Conservation (phyloP, 2,797 vertebrate species). For the Anisognathus igniventris region DNA sequence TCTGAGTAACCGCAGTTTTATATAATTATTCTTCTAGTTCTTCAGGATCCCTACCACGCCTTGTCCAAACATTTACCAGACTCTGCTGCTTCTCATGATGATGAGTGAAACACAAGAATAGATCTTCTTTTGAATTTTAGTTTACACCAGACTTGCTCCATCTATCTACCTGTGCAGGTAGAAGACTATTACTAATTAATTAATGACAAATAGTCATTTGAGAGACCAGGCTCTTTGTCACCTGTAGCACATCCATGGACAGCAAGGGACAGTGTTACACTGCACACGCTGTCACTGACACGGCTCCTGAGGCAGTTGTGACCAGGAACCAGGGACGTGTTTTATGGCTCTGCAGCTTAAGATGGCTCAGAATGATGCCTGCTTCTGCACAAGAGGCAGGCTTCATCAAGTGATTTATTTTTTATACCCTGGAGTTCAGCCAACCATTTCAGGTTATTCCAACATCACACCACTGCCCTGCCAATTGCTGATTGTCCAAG, state of each 20-base stretch:
- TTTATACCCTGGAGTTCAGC: not conserved
- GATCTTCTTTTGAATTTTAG: not conserved
- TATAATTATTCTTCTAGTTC: not conserved
- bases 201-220: not conserved
- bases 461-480: not conserved
- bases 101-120: not conserved
- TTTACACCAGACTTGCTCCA: not conserved
- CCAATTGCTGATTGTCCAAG: not conserved
- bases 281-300: not conserved
- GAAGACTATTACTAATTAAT: not conserved
- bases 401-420: not conserved
- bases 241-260: rapidly evolving
- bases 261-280: not conserved
- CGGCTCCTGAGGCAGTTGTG: not conserved
- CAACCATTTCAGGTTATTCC: not conserved
- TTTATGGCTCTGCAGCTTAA: not conserved
- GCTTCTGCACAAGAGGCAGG: not conserved
- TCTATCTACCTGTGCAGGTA: not conserved
- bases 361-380: not conserved
- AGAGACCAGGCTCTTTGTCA: not conserved
- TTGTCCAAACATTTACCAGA: not conserved
- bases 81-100: not conserved
- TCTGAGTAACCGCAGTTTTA: not conserved
- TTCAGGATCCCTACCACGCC: not conserved
- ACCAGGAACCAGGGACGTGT: not conserved